phyloP scores from a whole-genome alignment of 2,797 vertebrate genomes.

The Melanotaenia trifasciata region DNA sequence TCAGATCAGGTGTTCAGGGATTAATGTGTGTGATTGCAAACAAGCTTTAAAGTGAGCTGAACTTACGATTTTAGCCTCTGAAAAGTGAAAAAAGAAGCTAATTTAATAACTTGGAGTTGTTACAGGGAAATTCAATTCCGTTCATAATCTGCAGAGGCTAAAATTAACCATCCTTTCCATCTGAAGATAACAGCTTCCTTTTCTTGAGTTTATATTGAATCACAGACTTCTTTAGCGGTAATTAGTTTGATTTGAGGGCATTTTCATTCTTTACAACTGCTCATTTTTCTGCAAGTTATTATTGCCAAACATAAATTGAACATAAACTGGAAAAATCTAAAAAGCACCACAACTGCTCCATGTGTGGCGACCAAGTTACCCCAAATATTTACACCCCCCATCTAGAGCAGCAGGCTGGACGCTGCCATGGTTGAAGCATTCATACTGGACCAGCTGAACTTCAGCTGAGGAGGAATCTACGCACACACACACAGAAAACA shows the following conservation, averaged over 20 bases:
- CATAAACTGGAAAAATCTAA: neutral
- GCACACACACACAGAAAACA: neutral
- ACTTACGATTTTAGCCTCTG: too few species aligned
- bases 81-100: too few species aligned
- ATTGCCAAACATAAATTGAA: neutral
- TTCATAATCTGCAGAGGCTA: too few species aligned
- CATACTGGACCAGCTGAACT: conserved; percentile 56
- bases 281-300: neutral
- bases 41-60: too few species aligned
- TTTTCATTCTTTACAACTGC: neutral
- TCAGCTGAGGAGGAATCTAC: conserved; percentile 34
- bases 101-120: neutral
- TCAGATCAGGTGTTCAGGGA: too few species aligned
- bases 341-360: conserved; percentile 16
- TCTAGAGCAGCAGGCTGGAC: conserved; percentile 36
- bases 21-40: too few species aligned
- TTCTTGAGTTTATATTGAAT: neutral
- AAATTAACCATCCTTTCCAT: neutral
- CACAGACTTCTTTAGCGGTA: neutral
- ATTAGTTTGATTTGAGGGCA: neutral
- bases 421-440: conserved; percentile 46
- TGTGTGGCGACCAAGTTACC: conserved; percentile 14
- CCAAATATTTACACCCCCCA: neutral
- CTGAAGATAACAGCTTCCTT: neutral
- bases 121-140: neutral